A percentile compares a stretch with the other conserved stretches of the same genome.
Evolutionary conservation across 2,888 invertebrate species (phyloP).

Genomic region (Amphimallon solstitiale): DNA sequence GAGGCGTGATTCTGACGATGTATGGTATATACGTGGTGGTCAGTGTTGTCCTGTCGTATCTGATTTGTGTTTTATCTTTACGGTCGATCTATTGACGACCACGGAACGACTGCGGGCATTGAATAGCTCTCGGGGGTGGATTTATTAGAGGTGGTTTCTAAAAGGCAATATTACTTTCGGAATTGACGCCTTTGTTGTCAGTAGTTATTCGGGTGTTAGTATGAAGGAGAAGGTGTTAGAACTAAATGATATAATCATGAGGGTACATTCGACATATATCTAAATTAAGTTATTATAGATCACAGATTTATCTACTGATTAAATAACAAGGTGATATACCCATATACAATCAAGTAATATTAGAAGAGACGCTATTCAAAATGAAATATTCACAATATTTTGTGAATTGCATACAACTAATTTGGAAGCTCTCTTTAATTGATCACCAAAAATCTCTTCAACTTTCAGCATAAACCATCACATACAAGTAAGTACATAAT

Average conservation of each 20-base stretch:
- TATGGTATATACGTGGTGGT: not conserved
- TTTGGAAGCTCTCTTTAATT: no score
- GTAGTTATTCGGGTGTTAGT: not conserved
- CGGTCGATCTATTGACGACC: not conserved
- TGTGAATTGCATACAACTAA: no score
- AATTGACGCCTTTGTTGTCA: conserved; percentile 3
- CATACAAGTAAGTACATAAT: no score
- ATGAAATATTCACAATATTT: no score
- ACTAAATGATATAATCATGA: not conserved
- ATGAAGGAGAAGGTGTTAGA: not conserved
- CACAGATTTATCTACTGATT: not conserved
- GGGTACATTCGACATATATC: not conserved
- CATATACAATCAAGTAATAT: no score
- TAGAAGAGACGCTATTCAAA: no score
- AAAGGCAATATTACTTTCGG: not conserved
- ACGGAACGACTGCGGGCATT: not conserved
- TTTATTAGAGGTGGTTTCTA: not conserved
- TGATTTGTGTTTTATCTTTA: conserved; percentile 9
- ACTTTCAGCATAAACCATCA: no score
- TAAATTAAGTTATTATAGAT: conserved; percentile 17
- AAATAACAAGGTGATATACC: not conserved
- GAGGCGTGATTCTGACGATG: conserved; percentile 9
- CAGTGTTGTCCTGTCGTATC: not conserved
- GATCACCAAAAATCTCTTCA: no score
- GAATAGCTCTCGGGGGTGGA: not conserved